Evolutionary conservation across 2,113 vertebrate genomes (phyloP).

Genomic region (Poecilia latipinna): DNA sequence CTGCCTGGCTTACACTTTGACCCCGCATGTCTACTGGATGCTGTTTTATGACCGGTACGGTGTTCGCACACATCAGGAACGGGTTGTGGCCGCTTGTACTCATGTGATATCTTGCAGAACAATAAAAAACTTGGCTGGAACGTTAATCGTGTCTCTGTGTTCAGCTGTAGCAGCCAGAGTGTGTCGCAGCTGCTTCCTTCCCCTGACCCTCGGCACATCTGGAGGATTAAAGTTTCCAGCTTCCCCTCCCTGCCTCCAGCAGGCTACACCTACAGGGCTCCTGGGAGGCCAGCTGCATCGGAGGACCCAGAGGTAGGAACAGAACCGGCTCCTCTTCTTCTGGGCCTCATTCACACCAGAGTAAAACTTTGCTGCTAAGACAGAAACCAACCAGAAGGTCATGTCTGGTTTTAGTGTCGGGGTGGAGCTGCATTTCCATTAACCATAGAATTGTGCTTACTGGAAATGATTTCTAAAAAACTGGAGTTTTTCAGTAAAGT

Average conservation of each 20-base stretch:
- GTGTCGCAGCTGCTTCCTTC: slow-evolving; percentile 33
- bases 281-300: neutral
- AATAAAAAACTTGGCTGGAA: neutral
- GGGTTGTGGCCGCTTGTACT: no score
- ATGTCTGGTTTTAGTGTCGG: neutral
- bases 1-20: slow-evolving; percentile 61
- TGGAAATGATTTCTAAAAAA: no score
- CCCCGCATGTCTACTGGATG: slow-evolving; percentile 47
- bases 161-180: slow-evolving; percentile 46
- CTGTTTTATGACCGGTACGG: slow-evolving; percentile 68
- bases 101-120: neutral
- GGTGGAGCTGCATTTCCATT: no score
- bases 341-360: neutral
- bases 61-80: neutral
- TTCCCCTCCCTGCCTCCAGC: slow-evolving; percentile 46
- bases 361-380: neutral
- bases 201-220: slow-evolving; percentile 2
- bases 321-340: neutral
- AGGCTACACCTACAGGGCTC: neutral
- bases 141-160: neutral
- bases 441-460: no score
- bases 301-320: slow-evolving; percentile 51
- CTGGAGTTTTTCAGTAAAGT: no score
- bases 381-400: neutral
- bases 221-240: slow-evolving; percentile 47